Evolutionary conservation across 2,888 invertebrate species (phyloP).

Genomic region (Lasioglossum zephyrum): DNA sequence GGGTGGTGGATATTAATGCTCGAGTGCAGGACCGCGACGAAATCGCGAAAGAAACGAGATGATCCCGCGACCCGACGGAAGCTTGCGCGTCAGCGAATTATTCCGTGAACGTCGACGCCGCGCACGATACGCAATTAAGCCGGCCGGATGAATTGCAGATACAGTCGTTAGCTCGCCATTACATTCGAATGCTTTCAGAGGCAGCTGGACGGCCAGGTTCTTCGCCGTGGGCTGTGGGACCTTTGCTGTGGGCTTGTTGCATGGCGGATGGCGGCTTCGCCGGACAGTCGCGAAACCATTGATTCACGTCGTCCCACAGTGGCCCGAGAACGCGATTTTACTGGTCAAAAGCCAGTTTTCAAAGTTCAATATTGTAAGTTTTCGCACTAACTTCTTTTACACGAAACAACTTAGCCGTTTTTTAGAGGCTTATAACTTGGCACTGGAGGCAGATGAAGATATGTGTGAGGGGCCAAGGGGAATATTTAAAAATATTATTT

Average conservation of each 20-base stretch:
- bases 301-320: too few species aligned
- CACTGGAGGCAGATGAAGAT: too few species aligned
- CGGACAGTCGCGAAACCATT: too few species aligned
- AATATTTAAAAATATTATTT: too few species aligned
- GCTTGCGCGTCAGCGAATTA: slow-evolving; percentile 45
- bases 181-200: slow-evolving; percentile 65
- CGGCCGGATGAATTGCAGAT: slow-evolving; percentile 67
- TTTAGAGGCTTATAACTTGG: too few species aligned
- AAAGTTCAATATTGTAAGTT: too few species aligned
- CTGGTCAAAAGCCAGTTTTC: too few species aligned
- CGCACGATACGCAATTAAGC: slow-evolving; percentile 59
- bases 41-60: slow-evolving; percentile 5
- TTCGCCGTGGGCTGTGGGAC: not conserved
- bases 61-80: slow-evolving; percentile 19
- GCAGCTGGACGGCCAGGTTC: not conserved
- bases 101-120: slow-evolving; percentile 40
- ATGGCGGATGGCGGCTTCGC: not conserved
- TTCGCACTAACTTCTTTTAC: too few species aligned
- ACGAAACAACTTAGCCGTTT: too few species aligned
- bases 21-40: not conserved
- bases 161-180: slow-evolving; percentile 59
- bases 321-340: too few species aligned
- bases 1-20: not conserved
- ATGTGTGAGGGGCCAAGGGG: too few species aligned
- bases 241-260: not conserved